Base-by-base conservation (phyloP, 2,888 invertebrate genomes). In the Eucera pruinosa region DNA sequence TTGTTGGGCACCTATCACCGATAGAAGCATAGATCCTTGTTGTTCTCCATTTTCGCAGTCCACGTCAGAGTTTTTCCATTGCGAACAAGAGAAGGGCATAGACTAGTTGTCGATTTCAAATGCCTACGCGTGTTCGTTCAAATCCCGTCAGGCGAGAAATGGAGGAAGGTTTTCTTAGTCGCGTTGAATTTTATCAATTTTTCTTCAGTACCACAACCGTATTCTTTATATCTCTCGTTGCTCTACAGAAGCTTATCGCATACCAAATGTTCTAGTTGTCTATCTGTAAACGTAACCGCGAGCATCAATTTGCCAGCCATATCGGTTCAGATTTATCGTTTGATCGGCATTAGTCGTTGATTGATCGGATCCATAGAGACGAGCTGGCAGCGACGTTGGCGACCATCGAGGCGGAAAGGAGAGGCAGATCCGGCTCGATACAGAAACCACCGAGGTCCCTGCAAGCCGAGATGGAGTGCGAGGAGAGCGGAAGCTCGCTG, bases 381-480 rank as follows among this genome's bases (percentile, higher is more conserved):
- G 92, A 92, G 78, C 64, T 92, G 78, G 85, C 90, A 50, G 85
- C 90, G 39, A 88, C 91, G n/a, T 78, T 92, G 72, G 90, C 84
- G 90, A 93, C 84, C 88, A 93, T 89, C 90, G 94, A 90, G 33
- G 93, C 93, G 18, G 92, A 94, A 15, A 88, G 90, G 71, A 87
- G 91, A 84, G 87, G 81, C 3, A 87, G 91, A 85, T 91, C 91
- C 41, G 90, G 89, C 60, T 90, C 90, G 80, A 90, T 90, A 86
- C 90, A 89, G 66, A 90, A 87, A 78, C 93, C 94, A 7, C 94
- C 94, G 80, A 92, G 96, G 78, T 97, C 98, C 25, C 94, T 98
- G 73, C 96, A 97, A 90, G 97, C 97, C 82, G 98, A 98, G 94
- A 97, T 98, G 95, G 97, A 98, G 91, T 95, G 96, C 61, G 95